Evolutionary conservation across 2,888 invertebrate genomes (phyloP), one percentile per base, ranked within the genome.

Genomic region (Augochlorella aurata): DNA sequence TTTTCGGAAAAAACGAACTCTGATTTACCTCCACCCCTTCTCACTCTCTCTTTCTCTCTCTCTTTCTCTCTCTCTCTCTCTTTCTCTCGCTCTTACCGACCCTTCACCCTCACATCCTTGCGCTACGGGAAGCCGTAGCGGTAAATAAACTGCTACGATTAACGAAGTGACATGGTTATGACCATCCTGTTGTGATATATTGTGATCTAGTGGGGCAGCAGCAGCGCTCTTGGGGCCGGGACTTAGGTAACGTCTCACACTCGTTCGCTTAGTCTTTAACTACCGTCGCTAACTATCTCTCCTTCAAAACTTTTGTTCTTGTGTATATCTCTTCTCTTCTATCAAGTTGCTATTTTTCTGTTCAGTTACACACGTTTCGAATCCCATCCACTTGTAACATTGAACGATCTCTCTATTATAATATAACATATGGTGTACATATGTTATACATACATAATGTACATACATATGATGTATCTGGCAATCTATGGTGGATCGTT

Each of bases 151-250:
- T 87, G 89, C 85, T 85, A 88, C 78, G 83, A 89, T 88, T 89
- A 84, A 90, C 85, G 75, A 90, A 90, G 82, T 90, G 89, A 91
- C 90, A 92, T 92, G 90, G 91, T 92, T 93, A 90, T 93, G 92
- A 93, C 92, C 89, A 92, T 90, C 91, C 90, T 93, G 88, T 93
- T 93, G 90, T 93, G 92, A 92, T 93, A 93, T 92, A 92, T 68
- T 68, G 68, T 93, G 92, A 93, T 95, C 94, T 95, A 95, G 95
- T 95, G 95, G 95, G 95, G 94, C 94, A 94, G 93, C 95, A 95
- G 94, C 95, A 95, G 93, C 95, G 95, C 94, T 95, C 95, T 94
- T 95, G 95, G 95, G 94, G 95, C 94, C 94, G 95, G 92, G 95
- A 95, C 94, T 94, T 95, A 95, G 95, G 95, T 95, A 95, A 95